Evolutionary conservation across 30 jellyfish, hydroid and myxozoan genomes (phyloP), one percentile per base, ranked within the genome.

Genomic region (Mastigias papua): DNA sequence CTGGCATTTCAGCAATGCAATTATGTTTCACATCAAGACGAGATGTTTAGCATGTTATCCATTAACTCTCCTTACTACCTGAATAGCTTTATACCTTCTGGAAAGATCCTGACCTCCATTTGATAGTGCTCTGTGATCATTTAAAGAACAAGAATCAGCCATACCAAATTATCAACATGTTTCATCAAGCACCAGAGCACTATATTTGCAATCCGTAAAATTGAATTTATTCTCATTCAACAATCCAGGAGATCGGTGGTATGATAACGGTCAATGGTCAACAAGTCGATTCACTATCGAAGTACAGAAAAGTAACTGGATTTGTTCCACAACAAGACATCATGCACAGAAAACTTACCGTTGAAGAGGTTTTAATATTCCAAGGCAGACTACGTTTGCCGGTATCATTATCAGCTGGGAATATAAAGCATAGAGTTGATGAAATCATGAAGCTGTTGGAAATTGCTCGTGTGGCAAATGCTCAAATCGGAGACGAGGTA

Each of bases 281-380:
- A 34, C 69, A 76, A 29, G 90, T 87, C 16, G 79, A 63, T n/a
- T 76, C 90, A 16, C 29, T 87, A n/a, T 34, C 80, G 51, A 76
- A 76, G 60, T 87, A 22, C 72, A 69, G 96, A 20, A 76, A 60
- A 48, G 81, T 87, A 34, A 87, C 96, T 31, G 96, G 96, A 2
- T 87, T 87, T 66, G 96, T 87, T 11, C 97, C 92, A 28, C 97
- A 89, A 81, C 89, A 89, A 48, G 97, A 89, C 63, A 82, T 84
- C 32, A 89, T 89, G 97, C 93, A 89, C 50, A 15, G 90, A 34
- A 73, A 72, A 34, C 82, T 89, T 29, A 80, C 90, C 9, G 97
- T 89, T 22, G 74, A 76, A 48, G 97, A 89, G 48, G 91, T 81
- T 27, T 81, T 89, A 28, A 46, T 58, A 26, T 89, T 28, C 69